Evolutionary conservation across 2,888 invertebrate genomes (phyloP).

Genomic region (Aporophyla lueneburgensis): DNA sequence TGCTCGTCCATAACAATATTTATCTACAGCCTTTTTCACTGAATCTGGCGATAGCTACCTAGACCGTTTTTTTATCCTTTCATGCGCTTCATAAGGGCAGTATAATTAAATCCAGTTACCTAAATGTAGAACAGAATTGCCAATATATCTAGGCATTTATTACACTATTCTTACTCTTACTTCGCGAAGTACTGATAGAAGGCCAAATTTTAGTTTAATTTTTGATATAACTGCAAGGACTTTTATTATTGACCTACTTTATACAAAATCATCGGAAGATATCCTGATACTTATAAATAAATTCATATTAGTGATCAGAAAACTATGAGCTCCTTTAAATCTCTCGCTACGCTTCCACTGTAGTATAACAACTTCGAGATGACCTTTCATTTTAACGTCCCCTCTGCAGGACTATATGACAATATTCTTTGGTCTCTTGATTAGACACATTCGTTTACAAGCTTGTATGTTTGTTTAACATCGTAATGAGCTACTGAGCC

Average conservation of each 20-base stretch:
- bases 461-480: slow-evolving; percentile 58
- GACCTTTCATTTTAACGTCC: slow-evolving; percentile 63
- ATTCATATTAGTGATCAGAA: background rate
- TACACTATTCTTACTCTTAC: background rate
- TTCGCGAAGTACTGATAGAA: background rate
- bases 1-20: too few species aligned
- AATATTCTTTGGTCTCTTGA: slow-evolving; percentile 59
- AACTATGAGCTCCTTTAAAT: background rate
- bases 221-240: background rate
- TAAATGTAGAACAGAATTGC: background rate
- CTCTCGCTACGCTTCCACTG: slow-evolving; percentile 42
- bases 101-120: too few species aligned
- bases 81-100: too few species aligned
- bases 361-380: slow-evolving; percentile 41
- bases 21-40: too few species aligned
- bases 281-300: background rate
- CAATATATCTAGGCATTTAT: background rate
- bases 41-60: too few species aligned
- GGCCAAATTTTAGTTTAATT: background rate
- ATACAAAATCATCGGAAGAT: background rate
- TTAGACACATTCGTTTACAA: slow-evolving; percentile 48
- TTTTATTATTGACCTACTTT: background rate
- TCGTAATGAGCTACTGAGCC: slow-evolving; percentile 55
- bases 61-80: too few species aligned
- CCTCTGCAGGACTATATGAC: slow-evolving; percentile 60